These are phyloP conservation scores for Raphicerus campestris DNA, from an alignment of 2,113 vertebrate species.

Conservation along the genomic window DNA sequence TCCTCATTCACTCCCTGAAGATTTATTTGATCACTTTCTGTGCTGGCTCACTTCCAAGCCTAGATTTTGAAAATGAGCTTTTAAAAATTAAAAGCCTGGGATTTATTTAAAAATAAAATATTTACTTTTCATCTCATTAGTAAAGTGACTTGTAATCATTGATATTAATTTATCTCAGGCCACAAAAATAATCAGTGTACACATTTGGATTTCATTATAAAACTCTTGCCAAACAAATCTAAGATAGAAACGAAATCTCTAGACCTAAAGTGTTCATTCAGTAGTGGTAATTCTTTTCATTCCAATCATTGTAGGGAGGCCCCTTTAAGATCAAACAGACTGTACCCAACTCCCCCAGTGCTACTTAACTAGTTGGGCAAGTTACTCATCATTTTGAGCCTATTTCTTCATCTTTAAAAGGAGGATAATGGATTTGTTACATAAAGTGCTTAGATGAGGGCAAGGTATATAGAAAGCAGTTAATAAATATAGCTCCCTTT, in stretches of 20 bases:
- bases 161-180: neutral
- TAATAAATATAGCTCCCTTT: neutral
- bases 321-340: neutral
- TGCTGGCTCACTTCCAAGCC: neutral
- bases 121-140: neutral
- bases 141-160: neutral
- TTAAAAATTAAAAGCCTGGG: neutral
- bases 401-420: slow-evolving; percentile 49
- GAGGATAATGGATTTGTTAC: neutral
- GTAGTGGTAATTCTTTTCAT: slow-evolving; percentile 3
- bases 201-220: neutral
- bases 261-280: neutral
- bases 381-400: slow-evolving; percentile 13
- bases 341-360: neutral
- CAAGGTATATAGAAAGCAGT: neutral
- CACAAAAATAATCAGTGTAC: neutral
- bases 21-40: neutral
- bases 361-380: slow-evolving; percentile 45
- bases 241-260: neutral
- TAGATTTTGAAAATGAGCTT: neutral
- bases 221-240: neutral
- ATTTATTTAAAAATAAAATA: neutral
- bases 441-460: neutral
- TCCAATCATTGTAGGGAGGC: neutral
- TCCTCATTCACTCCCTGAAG: no score